Evolutionary conservation across 2,113 vertebrate species (phyloP), one percentile per base, ranked within the genome.

Genomic region (Melanocharis versteri): DNA sequence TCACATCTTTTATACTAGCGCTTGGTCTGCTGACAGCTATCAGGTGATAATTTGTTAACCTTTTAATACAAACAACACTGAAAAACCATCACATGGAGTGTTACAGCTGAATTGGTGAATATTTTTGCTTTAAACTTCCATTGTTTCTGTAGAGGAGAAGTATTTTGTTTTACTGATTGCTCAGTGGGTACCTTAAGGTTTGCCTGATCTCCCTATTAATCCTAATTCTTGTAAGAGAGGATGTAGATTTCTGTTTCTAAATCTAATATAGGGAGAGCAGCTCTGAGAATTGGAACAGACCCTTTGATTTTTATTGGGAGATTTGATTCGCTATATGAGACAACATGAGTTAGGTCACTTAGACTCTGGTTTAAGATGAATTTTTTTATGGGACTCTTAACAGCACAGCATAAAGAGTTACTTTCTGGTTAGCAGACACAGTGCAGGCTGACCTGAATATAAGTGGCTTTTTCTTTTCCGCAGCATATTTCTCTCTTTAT

Each of bases 281-380:
- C 11, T 83, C 28, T 73, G 37, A 75, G 30, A 9, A 15, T 26
- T 54, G 30, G 35, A 68, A 51, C 14, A 72, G 11, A 4, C 31
- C 28, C 13, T 47, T 58, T 13, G 9, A 26, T 24, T 93, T 94
- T 90, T 83, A 6, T 51, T 37, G 9, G 1, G 16, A n/a, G 5
- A 72, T 87, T 78, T 28, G 6, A 19, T 75, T 54, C n/a, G 83
- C 18, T 65, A 2, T 4, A 4, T 24, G 28, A 58, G 20, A 20
- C 17, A 89, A 33, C 17, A 3, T 1, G 1, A 40, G 4, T 53
- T 66, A 3, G 1, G 23, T 35, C 3, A 3, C 61, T 54, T 81
- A 39, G 11, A 30, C 7, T 48, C 20, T n/a, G 17, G 4, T 62
- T 73, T 78, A 70, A 73, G 28, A 44, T 13, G 4, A 60, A 16